Percentiles rank a stretch among this genome's conserved stretches.
phyloP scores from a whole-genome alignment of 2,113 vertebrate genomes.

The Chloropsis hardwickii region DNA sequence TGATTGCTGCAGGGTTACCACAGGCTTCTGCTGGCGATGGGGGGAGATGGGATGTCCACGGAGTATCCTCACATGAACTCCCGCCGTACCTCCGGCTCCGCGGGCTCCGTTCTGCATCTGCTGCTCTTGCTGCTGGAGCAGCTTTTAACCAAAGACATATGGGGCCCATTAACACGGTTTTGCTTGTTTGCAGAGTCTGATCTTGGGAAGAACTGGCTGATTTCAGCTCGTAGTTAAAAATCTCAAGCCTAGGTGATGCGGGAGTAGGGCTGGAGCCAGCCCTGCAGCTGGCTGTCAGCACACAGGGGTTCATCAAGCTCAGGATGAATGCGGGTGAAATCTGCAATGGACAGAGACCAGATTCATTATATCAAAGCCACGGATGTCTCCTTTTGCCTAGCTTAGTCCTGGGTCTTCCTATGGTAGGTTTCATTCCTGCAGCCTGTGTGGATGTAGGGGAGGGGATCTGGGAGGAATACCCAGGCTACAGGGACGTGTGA shows the following conservation, averaged over 20 bases:
- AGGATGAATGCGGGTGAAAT: rapidly evolving
- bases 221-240: neutral
- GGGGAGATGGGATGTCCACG: neutral
- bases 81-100: neutral
- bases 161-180: constrained; percentile 18
- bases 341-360: rapidly evolving
- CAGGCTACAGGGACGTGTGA: neutral
- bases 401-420: neutral
- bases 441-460: neutral
- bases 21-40: neutral
- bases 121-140: neutral
- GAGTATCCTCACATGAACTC: constrained; percentile 42
- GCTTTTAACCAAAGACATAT: constrained; percentile 53
- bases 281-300: neutral
- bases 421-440: neutral
- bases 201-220: neutral
- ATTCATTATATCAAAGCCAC: neutral
- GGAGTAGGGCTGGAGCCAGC: neutral
- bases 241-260: neutral
- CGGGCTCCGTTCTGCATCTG: neutral
- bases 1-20: neutral
- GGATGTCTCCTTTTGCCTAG: neutral
- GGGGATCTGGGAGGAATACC: neutral
- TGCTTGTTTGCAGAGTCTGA: neutral
- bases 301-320: neutral